Evolutionary conservation across 2,888 invertebrate genomes (phyloP).

Genomic region (Lasioglossum calceatum): DNA sequence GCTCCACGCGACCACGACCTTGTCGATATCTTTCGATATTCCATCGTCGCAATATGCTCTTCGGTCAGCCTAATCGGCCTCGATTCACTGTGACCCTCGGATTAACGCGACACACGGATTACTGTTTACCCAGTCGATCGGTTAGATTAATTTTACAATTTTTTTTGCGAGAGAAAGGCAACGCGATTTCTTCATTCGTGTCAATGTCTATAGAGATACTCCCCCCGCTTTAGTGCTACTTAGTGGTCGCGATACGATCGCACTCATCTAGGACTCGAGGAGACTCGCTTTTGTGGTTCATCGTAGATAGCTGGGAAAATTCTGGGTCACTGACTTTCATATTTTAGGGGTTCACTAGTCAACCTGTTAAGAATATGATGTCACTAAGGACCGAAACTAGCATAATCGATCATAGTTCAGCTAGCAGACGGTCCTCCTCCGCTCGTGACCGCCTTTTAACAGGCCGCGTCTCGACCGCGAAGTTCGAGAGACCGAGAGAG

Average conservation of each 20-base stretch:
- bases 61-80: background rate
- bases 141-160: background rate
- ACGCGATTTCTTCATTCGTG: background rate
- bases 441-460: conserved; percentile 3
- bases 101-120: background rate
- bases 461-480: background rate
- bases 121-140: background rate
- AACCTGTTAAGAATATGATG: no score
- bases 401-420: background rate
- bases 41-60: background rate
- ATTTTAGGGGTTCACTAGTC: no score
- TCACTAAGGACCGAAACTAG: background rate
- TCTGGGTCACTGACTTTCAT: no score
- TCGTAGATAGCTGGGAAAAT: background rate
- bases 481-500: background rate
- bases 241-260: background rate
- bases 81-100: background rate
- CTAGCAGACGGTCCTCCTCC: background rate
- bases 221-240: background rate
- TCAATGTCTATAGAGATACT: background rate
- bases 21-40: conserved; percentile 19
- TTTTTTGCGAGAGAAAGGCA: background rate
- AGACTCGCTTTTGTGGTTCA: background rate
- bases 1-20: conserved; percentile 10
- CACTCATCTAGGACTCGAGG: background rate